Evolutionary conservation across 2,888 invertebrate species (phyloP), one percentile per base, ranked within the genome.

Genomic region (Luperina testacea): DNA sequence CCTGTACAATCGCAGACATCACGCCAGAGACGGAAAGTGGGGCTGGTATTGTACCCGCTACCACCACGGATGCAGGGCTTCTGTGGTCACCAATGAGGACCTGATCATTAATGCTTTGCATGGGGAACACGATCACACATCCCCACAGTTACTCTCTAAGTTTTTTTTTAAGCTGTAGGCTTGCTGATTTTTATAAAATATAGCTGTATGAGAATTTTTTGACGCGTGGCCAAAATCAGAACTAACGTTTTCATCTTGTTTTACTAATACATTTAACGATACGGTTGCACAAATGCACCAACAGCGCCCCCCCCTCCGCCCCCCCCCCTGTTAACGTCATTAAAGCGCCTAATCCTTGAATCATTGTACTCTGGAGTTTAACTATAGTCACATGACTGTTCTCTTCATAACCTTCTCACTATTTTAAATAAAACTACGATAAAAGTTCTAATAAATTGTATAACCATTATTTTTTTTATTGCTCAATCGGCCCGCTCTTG

Each of bases 21-120:
- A 20, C 11, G 59, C 72, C n/a, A 81, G 17, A 20, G 61, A 65
- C 7, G 65, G 64, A 1, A 59, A 32, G 32, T 65, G 20, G 57
- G 71, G 84, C 20, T 84, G 84, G 84, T 84, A 84, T 15, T 85
- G 86, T 32, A 68, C 63, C 15, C 72, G 76, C 48, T 86, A 86
- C 79, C 81, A 86, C 57, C 68, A 64, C 8, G 83, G 82, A 15
- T 82, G 84, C 53, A 81, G 69, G 67, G 87, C 86, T 1, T 78
- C 80, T 17, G 65, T 87, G 15, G 8, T 83, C n/a, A 86, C 84
- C 11, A 77, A 70, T 24, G 57, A 64, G 6, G 51, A 76, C 1
- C n/a, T 81, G 17, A 20, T 70, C 32, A 64, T 87, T 32, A 67
- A 64, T 9, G 17, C 72, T 27, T 32, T 65, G 1, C 67, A 61